Evolutionary conservation across 1,140 invertebrate species (phyloP), one percentile per base, ranked within the genome.

Genomic region (Drosophila murphyi): DNA sequence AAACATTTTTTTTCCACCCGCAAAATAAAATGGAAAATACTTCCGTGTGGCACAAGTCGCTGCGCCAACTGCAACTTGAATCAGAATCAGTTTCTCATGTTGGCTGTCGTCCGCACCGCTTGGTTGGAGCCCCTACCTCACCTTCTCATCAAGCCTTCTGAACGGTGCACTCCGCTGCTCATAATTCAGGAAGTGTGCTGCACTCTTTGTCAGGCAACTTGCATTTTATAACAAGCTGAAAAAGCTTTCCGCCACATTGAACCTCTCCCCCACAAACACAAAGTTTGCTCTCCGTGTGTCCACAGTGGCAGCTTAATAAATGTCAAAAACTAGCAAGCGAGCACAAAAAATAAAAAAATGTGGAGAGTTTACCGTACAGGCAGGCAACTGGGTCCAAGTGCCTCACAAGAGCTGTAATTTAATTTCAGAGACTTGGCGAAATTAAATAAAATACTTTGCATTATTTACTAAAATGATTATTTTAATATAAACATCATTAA

Each of bases 111-210:
- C 12, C 52, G 37, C 35, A 69, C 34, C 35, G 50, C 48, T 81
- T 75, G 75, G 50, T 59, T 68, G 63, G 39, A n/a, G 39, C 39
- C 4, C 7, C 10, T 35, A 12, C 1, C 48, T 10, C 47, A 20
- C 1, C 10, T 41, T 29, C 37, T 5, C 10, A 34, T 2, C 51
- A 10, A 34, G 20, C n/a, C 41, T 3, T n/a, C 31, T 12, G 12
- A 37, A 51, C 35, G 4, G 39, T 57, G 43, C n/a, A 4, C 50
- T 39, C 7, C 10, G 51, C 70, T 78, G 68, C 85, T 88, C 83
- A 88, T 87, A 87, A 87, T 87, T 88, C 83, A 87, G 82, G 82
- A 88, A 87, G 83, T 82, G 80, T 87, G 79, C 79, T 47, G 70
- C 62, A 64, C 68, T 72, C 70, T 87, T 82, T 78, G 71, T 79